Evolutionary conservation across 92 coral and sea anemone species (phyloP).

Genomic region (Porites divaricata): DNA sequence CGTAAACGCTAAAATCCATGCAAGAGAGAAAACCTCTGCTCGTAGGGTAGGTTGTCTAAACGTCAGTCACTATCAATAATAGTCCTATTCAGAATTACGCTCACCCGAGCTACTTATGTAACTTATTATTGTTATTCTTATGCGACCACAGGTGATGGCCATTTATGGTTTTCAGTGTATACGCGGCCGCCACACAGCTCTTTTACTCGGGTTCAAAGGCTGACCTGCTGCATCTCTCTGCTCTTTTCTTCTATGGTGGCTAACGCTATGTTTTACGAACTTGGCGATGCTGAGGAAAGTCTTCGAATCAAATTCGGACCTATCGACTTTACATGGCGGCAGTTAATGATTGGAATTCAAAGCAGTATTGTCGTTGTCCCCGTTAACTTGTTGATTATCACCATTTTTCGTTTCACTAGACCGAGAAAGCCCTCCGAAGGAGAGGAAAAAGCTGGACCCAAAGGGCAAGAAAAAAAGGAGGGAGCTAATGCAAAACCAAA

Average conservation of each 20-base stretch:
- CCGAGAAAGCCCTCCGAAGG: conserved; percentile 29
- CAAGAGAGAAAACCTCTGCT: no score
- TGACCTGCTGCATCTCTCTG: conserved; percentile 61
- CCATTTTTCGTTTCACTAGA: conserved; percentile 53
- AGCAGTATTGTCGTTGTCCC: conserved; percentile 57
- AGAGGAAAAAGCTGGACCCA: background rate
- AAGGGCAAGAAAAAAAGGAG: background rate
- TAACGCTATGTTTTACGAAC: conserved; percentile 65
- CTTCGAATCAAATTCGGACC: conserved; percentile 57
- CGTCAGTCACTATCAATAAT: no score
- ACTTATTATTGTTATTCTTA: background rate
- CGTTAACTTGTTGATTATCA: conserved; percentile 52
- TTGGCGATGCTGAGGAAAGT: conserved; percentile 10
- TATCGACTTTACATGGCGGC: conserved; percentile 43
- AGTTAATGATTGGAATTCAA: conserved; percentile 58
- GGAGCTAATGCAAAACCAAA: background rate
- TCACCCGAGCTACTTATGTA: background rate
- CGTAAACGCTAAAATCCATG: no score
- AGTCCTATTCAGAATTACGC: no score
- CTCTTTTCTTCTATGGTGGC: conserved; percentile 63
- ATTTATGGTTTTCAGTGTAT: conserved; percentile 83
- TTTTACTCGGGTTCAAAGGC: conserved; percentile 78
- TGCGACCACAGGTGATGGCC: conserved; percentile 54
- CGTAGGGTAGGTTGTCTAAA: no score
- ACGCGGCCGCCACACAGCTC: conserved; percentile 76